phyloP scores from a whole-genome alignment of 2,888 invertebrate species.

The Archaeoteleia sp. region DNA sequence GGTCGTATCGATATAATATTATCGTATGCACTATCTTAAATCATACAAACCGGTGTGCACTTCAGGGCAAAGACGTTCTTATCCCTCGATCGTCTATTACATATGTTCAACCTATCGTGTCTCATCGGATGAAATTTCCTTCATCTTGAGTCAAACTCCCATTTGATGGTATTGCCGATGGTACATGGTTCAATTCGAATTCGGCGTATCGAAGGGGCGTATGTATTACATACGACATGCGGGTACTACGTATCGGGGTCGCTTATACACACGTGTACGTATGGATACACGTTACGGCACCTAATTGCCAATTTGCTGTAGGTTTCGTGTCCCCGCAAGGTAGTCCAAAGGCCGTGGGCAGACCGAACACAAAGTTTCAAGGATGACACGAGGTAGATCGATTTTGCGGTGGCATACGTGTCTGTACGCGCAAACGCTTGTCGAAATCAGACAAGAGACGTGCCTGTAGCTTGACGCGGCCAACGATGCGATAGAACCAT shows the following conservation, averaged over 20 bases:
- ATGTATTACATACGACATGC: slow-evolving; percentile 35
- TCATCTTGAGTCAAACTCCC: not conserved
- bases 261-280: not conserved
- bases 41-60: no score
- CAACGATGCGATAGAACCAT: slow-evolving; percentile 42
- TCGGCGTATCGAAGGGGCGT: slow-evolving; percentile 16
- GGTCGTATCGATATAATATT: no score
- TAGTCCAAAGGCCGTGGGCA: slow-evolving; percentile 56
- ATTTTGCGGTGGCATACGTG: slow-evolving; percentile 39
- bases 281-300: slow-evolving; percentile 48
- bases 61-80: no score
- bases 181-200: slow-evolving; percentile 4
- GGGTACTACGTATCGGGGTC: slow-evolving; percentile 34
- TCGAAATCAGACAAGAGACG: slow-evolving; percentile 20
- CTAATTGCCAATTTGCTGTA: slow-evolving; percentile 64
- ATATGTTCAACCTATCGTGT: no score
- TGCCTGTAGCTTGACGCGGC: slow-evolving; percentile 26
- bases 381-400: slow-evolving; percentile 45
- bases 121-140: not conserved
- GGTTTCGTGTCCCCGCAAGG: slow-evolving; percentile 56
- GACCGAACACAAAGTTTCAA: slow-evolving; percentile 39
- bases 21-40: no score
- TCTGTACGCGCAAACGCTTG: slow-evolving; percentile 30
- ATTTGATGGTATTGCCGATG: not conserved
- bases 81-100: no score